phyloP scores from a whole-genome alignment of 2,888 invertebrate species.

The Idaea dimidiata region DNA sequence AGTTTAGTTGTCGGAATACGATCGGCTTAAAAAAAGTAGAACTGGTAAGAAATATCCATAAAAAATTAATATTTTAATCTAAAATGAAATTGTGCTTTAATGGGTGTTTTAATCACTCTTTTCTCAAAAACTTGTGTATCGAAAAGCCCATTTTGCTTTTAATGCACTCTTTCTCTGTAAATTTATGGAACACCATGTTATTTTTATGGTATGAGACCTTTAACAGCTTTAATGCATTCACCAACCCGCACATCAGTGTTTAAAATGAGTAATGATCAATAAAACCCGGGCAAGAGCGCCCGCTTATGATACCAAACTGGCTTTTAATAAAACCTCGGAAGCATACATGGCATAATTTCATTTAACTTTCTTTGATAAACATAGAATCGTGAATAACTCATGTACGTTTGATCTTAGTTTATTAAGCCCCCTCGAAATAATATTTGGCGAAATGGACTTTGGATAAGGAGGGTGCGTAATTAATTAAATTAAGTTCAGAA shows the following conservation, averaged over 20 bases:
- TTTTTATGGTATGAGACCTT: constrained; percentile 55
- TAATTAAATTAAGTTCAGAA: constrained; percentile 78
- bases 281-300: constrained; percentile 59
- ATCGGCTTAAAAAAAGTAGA: no score
- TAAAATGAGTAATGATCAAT: constrained; percentile 73
- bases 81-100: neutral
- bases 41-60: no score
- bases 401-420: constrained; percentile 63
- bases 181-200: constrained; percentile 22
- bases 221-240: constrained; percentile 64
- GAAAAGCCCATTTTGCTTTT: neutral
- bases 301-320: constrained; percentile 41
- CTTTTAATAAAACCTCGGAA: constrained; percentile 42
- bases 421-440: constrained; percentile 63
- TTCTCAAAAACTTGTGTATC: neutral
- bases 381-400: constrained; percentile 44
- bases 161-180: constrained; percentile 5
- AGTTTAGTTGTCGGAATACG: no score
- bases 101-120: neutral
- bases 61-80: neutral
- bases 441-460: constrained; percentile 71
- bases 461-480: constrained; percentile 61
- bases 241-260: constrained; percentile 55
- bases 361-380: constrained; percentile 51
- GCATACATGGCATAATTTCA: constrained; percentile 40